Base-by-base conservation (phyloP, 1,140 invertebrate species). In the Hypsibius dujardini region DNA sequence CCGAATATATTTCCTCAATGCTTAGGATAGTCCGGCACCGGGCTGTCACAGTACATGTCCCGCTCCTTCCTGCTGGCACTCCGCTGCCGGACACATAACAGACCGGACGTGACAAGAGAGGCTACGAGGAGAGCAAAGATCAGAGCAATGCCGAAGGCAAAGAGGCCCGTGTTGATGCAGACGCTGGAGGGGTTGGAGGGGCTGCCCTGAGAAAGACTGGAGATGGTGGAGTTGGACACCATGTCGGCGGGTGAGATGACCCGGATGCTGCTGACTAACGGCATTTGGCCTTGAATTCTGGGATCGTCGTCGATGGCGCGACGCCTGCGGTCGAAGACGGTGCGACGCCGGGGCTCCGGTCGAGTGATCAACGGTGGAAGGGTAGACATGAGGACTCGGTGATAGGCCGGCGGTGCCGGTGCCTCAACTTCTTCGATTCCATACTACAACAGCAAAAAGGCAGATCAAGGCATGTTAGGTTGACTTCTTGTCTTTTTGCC, bases 151-250 rank as follows among this genome's bases (percentile, higher is more conserved):
- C 12, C 12, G 42, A 67, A 67, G 42, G 12, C 62, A 45, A 67
- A 67, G 42, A 67, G 62, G 62, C 3, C 62, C 7, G 62, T 67
- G 62, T 67, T 67, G 62, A 67, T 42, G 42, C 62, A 67, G 3
- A 42, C 3, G 12, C 12, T 67, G 7, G 62, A 15, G 7, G n/a
- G 50, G 50, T 56, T 56, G 42, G 12, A 7, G 42, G 12, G 12
- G 42, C 42, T 42, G 62, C 12, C 62, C 45, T 67, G 62, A 3
- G 62, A 45, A 45, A 45, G 12, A 45, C 12, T 12, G 12, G 3
- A 42, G 62, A 12, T 12, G 12, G 3, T 12, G 12, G 42, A 15
- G 12, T 67, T 12, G 12, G 62, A 67, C 3, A 42, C 45, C 12
- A 67, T 3, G 42, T 67, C 62, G 12, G 62, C 12, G 0, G 62